Percentiles rank a stretch among this genome's conserved stretches.
Conservation (phyloP, 2,113 vertebrate species). For the Emydocephalus ijimae region DNA sequence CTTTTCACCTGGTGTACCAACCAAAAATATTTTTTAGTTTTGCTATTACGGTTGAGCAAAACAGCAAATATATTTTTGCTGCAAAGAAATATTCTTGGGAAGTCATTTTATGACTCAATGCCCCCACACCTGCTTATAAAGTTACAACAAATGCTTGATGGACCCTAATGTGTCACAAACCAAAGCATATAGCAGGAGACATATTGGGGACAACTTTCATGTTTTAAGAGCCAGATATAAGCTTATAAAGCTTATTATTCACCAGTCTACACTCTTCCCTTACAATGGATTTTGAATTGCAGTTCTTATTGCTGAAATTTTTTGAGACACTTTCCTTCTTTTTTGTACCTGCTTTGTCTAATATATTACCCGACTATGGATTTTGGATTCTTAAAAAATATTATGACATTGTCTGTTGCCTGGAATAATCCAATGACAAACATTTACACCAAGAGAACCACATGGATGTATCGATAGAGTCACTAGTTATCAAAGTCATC, state of each 20-base stretch:
- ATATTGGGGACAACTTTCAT: not conserved
- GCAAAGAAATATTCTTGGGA: not conserved
- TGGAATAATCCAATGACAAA: not conserved
- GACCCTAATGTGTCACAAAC: not conserved
- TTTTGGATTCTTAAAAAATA: not conserved
- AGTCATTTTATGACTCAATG: not conserved
- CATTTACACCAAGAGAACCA: not conserved
- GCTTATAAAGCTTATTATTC: not conserved
- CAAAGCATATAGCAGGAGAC: not conserved
- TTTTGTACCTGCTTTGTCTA: not conserved
- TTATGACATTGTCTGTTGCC: not conserved
- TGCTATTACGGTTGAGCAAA: not conserved
- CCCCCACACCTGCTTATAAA: not conserved
- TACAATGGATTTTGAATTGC: not conserved
- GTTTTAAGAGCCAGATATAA: not conserved
- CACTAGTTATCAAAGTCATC: not conserved
- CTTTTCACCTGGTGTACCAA: not conserved
- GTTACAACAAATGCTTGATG: not conserved
- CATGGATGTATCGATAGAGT: not conserved
- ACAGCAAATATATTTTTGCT: not conserved
- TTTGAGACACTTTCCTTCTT: not conserved
- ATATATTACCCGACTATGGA: not conserved
- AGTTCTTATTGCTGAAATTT: not conserved
- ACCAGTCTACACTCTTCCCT: not conserved
- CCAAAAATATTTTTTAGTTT: not conserved